Base-by-base conservation (phyloP, 64 coral and sea anemone genomes). In the Pocillopora verrucosa region DNA sequence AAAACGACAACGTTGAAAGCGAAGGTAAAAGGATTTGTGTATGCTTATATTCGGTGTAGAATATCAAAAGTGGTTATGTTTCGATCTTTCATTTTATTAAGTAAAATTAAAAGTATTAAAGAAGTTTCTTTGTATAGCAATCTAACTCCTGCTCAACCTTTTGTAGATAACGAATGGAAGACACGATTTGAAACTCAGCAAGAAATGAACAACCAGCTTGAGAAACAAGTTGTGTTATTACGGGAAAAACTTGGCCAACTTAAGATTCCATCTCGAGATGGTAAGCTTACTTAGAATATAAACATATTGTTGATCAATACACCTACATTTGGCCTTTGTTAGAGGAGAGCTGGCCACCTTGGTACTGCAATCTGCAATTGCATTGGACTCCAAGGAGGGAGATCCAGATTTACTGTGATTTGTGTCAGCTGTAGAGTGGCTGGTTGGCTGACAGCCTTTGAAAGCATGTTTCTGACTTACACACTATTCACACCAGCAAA, bases 81-180 rank as follows among this genome's bases (percentile, higher is more conserved):
- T 60, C 13, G 81, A 12, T 30, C 11, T 58, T 36, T 13, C 34
- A 17, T 56, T 58, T 58, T 51, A 51, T 51, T 51, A 4, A 51
- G 3, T 7, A 51, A 51, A 51, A 51, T 7, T 4, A 51, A 7
- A 51, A 51, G 41, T 51, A 3, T 51, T 51, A 51, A 51, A 51
- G 7, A 51, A 51, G 41, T 51, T 51, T 17, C 16, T n/a, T 9
- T 73, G 24, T 19, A 65, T 51, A 74, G 41, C 15, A 79, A 56
- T 59, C 12, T n/a, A 19, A 36, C 10, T 10, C 12, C 37, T 79
- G n/a, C 62, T 25, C 7, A 4, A 7, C 41, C 41, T 51, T n/a
- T 34, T 64, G 20, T 65, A 98, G 96, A 92, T 79, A 98, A 98
- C 83, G 96, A 98, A 86, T 98, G 96, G 96, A 98, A 98, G 81